A percentile compares a stretch with the other conserved stretches of the same genome.
Conservation (phyloP, 2,888 invertebrate species). For the Morpho helenor region DNA sequence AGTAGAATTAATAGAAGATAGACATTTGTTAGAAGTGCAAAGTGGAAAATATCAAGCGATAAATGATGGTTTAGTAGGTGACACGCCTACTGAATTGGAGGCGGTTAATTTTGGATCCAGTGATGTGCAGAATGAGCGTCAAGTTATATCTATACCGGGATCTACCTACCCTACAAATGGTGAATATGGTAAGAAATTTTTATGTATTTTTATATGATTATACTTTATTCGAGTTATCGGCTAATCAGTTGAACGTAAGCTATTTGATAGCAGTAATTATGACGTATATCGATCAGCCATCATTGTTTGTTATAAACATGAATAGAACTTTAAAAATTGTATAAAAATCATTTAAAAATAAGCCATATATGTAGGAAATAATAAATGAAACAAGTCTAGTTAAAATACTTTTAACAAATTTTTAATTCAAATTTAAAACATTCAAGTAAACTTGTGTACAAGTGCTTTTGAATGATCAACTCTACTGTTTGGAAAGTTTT, state of each 20-base stretch:
- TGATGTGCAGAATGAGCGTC: conserved; percentile 52
- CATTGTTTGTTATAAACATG: no score
- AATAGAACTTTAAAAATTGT: no score
- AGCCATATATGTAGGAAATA: no score
- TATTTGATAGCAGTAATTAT: neutral
- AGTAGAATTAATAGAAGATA: conserved; percentile 46
- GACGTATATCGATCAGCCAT: neutral
- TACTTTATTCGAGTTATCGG: no score
- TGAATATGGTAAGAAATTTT: conserved; percentile 53
- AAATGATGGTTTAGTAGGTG: conserved; percentile 51
- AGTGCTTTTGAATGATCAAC: no score
- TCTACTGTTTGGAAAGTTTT: no score
- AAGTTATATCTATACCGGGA: conserved; percentile 41
- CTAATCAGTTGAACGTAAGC: neutral
- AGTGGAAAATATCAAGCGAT: conserved; percentile 65
- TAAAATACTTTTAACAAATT: no score
- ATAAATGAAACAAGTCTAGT: no score
- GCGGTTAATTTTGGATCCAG: conserved; percentile 45
- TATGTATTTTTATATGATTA: neutral
- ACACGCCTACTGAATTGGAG: conserved; percentile 45
- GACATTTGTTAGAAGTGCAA: conserved; percentile 45
- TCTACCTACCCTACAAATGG: conserved; percentile 52
- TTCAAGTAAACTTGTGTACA: no score
- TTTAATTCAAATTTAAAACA: no score
- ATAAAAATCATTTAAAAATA: no score